Evolutionary conservation across 2,888 invertebrate genomes (phyloP).

Genomic region (Apeira syringaria): DNA sequence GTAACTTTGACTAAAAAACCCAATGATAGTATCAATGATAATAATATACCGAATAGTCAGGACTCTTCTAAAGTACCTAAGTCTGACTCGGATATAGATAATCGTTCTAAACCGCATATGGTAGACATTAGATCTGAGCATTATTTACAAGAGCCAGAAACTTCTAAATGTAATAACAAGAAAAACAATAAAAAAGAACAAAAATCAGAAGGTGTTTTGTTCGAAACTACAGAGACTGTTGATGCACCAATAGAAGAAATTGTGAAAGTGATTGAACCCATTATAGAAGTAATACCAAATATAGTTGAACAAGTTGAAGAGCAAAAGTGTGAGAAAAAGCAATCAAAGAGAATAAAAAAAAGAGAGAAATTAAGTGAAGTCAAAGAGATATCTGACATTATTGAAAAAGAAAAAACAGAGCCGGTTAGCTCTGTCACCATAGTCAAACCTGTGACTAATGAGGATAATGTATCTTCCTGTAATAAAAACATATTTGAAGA

Average conservation of each 20-base stretch:
- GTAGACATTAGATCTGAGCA: no score
- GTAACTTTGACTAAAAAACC: no score
- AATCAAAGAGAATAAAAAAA: constrained; percentile 36
- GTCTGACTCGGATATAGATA: no score
- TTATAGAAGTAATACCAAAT: constrained; percentile 35
- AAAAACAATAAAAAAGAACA: constrained; percentile 50
- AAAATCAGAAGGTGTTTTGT: constrained; percentile 16
- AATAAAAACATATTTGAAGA: constrained; percentile 39
- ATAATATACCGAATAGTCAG: no score
- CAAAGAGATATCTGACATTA: background rate
- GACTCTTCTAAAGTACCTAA: no score
- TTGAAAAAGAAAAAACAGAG: constrained; percentile 12
- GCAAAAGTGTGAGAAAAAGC: constrained; percentile 38
- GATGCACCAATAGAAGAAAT: constrained; percentile 31
- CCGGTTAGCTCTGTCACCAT: no score
- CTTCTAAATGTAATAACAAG: constrained; percentile 49
- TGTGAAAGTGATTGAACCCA: constrained; percentile 33
- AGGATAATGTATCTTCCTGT: no score
- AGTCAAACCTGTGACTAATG: no score
- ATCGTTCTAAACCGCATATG: no score
- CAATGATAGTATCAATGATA: no score
- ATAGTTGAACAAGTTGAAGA: constrained; percentile 38
- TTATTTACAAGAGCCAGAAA: constrained; percentile 4
- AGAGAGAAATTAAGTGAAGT: constrained; percentile 11
- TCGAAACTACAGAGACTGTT: constrained; percentile 13